phyloP scores from a whole-genome alignment of 2,797 vertebrate species.

The Sebastes diaconus region DNA sequence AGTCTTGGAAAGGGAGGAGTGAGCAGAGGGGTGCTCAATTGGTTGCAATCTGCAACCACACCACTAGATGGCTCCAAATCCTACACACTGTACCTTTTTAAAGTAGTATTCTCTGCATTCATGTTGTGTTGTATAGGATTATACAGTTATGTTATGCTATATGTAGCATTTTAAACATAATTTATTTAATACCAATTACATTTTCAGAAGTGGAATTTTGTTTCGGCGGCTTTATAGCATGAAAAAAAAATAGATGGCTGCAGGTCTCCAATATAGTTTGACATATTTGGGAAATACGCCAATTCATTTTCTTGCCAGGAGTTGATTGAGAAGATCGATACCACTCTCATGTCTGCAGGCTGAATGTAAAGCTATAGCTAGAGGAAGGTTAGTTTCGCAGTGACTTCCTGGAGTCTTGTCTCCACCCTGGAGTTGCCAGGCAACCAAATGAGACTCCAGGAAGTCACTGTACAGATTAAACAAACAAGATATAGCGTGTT shows the following conservation, averaged over 20 bases:
- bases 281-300: too few relatives aligned
- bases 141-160: not conserved
- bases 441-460: not conserved
- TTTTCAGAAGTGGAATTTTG: not conserved
- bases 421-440: not conserved
- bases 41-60: too few relatives aligned
- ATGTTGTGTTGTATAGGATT: not conserved
- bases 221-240: not conserved
- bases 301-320: not conserved
- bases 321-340: not conserved
- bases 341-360: not conserved
- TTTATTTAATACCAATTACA: not conserved
- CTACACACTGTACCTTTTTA: not conserved
- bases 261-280: not conserved
- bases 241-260: not conserved
- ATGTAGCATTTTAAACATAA: not conserved
- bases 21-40: too few relatives aligned
- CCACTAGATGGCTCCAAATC: too few relatives aligned
- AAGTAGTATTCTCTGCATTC: not conserved
- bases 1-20: too few relatives aligned
- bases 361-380: not conserved
- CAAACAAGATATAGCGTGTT: too few relatives aligned
- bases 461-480: not conserved
- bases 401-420: not conserved
- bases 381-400: not conserved